These are phyloP conservation scores for Platycnemis pennipes DNA, from an alignment of 2,888 invertebrate genomes.

Conservation along the genomic window DNA sequence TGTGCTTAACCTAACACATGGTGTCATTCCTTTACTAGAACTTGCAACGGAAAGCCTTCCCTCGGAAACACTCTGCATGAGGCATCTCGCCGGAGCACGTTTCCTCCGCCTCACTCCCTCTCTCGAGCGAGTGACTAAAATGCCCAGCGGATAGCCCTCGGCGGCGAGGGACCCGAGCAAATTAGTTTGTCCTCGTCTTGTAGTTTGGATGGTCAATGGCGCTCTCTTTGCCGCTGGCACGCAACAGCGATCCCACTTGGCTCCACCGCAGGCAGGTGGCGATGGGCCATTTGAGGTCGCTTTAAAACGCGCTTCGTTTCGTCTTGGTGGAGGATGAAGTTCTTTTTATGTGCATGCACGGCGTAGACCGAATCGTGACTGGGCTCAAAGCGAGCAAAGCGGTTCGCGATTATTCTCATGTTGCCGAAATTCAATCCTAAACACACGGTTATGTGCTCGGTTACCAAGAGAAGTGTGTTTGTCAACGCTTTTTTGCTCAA, in stretches of 20 bases:
- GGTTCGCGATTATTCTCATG: neutral
- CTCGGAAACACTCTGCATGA: constrained; percentile 42
- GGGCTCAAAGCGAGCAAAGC: neutral
- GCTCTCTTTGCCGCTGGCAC: neutral
- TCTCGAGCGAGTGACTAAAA: constrained; percentile 35
- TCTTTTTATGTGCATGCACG: neutral
- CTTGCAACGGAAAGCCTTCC: neutral
- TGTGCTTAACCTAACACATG: neutral
- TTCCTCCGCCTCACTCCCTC: neutral
- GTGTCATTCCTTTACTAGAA: neutral
- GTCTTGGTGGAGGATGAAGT: neutral
- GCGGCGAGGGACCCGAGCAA: constrained; percentile 19
- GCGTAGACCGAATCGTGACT: neutral
- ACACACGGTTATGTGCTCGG: too few species aligned
- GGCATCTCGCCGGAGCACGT: neutral
- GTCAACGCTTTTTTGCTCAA: too few species aligned
- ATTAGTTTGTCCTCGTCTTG: constrained; percentile 36
- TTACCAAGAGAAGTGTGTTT: too few species aligned
- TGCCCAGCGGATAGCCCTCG: constrained; percentile 38
- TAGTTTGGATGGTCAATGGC: neutral
- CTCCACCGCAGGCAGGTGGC: neutral
- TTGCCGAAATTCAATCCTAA: too few species aligned
- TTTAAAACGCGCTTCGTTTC: neutral
- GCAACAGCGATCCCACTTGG: neutral
- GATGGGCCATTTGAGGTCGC: neutral